Base-by-base conservation (phyloP, 2,797 vertebrate species). In the Lindbergichthys nudifrons region DNA sequence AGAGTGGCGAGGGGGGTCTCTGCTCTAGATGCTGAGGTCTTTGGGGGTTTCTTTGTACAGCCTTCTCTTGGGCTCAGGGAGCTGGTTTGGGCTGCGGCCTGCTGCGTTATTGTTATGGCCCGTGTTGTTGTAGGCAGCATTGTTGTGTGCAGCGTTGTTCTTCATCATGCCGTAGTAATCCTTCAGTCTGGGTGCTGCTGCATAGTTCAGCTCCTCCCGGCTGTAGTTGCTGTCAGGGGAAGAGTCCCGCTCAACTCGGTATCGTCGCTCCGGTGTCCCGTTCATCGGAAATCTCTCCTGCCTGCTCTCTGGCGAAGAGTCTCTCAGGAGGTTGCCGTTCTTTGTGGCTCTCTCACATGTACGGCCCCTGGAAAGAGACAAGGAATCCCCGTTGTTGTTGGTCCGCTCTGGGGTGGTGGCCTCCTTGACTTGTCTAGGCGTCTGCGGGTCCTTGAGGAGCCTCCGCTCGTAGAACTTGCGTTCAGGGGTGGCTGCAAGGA, bases 41-140 rank as follows among this genome's bases (percentile, higher is more conserved):
- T 97, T 97, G 94, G 96, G 96, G 92, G 96, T 98, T 86, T 99
- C 97, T 94, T 96, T 98, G 94, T 97, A 97, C 21, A 96, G 94
- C 87, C 95, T 94, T 91, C 96, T 93, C 82, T 96, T 97, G 92
- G 96, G 96, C 92, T 98, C 96, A 0, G 95, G 92, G 46, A 81
- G 90, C 65, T 95, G 96, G 82, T 94, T 92, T 36, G 93, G 88
- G 79, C 87, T 91, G 83, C 83, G 92, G 89, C 90, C 85, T 0
- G 56, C 80, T 58, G 85, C 23, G 43, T 90, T 90, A 74, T 86
- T 90, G 82, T 91, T 92, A 63, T 91, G 89, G 81, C 89, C 87
- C 6, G 89, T 65, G 68, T 96, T 96, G 1, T 92, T 92, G 83
- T 87, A 87, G 81, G 88, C 92, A 79, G 86, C 83, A 12, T 93